phyloP scores from a whole-genome alignment of 2,797 vertebrate species.

The Chrysolophus pictus region DNA sequence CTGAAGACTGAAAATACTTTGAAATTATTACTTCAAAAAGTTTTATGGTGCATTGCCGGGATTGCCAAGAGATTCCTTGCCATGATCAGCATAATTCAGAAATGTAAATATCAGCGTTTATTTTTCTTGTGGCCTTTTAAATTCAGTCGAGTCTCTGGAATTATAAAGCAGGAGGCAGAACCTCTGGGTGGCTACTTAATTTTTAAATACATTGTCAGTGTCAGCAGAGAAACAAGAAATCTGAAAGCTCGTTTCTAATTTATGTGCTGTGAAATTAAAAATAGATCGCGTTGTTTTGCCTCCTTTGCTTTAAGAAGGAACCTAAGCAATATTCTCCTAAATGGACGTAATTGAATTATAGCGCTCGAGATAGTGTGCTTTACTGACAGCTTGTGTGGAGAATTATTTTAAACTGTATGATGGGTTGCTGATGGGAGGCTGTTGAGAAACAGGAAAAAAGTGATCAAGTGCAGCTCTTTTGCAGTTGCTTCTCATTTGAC shows the following conservation, averaged over 20 bases:
- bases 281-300: neutral
- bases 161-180: slow-evolving; percentile 39
- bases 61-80: neutral
- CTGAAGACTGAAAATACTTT: slow-evolving; percentile 29
- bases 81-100: slow-evolving; percentile 13
- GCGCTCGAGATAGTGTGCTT: neutral
- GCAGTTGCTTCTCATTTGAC: neutral
- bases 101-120: slow-evolving; percentile 29
- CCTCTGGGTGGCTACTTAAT: slow-evolving; percentile 24
- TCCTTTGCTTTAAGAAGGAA: slow-evolving; percentile 29
- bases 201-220: slow-evolving; percentile 32
- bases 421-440: neutral
- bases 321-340: neutral
- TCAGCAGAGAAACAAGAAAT: neutral
- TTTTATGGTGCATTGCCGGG: slow-evolving; percentile 3
- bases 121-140: slow-evolving; percentile 46
- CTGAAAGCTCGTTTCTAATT: neutral
- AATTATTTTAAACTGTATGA: slow-evolving; percentile 13
- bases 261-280: slow-evolving; percentile 36
- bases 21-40: slow-evolving; percentile 47
- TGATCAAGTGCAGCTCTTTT: neutral
- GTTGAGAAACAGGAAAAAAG: neutral
- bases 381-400: slow-evolving; percentile 15
- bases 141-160: neutral
- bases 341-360: slow-evolving; percentile 16